Evolutionary conservation across 2,888 invertebrate genomes (phyloP).

Genomic region (Invenusta paracnida): DNA sequence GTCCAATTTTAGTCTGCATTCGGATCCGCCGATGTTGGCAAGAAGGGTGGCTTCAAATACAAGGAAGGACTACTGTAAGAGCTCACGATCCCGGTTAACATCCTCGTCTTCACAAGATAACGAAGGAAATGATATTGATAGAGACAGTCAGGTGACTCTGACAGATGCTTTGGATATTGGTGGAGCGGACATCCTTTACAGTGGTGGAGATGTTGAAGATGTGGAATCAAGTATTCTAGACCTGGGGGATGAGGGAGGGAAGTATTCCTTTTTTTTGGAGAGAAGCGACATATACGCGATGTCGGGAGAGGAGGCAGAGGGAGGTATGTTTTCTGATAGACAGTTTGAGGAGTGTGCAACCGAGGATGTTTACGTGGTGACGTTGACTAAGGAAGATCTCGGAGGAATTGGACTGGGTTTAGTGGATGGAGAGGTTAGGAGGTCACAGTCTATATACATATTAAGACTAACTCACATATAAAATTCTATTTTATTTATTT

Average conservation of each 20-base stretch:
- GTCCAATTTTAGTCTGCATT: neutral
- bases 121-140: neutral
- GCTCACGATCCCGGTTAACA: too few relatives aligned
- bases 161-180: neutral
- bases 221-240: neutral
- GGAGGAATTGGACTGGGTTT: neutral
- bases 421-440: neutral
- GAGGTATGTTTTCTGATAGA: neutral
- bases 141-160: neutral
- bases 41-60: neutral
- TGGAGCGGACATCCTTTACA: neutral
- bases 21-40: neutral
- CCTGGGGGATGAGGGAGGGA: neutral
- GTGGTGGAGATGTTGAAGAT: neutral
- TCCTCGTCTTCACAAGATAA: neutral
- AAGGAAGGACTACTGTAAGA: too few relatives aligned
- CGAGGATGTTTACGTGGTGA: neutral
- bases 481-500: neutral
- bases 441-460: neutral
- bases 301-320: neutral
- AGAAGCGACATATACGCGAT: too few relatives aligned
- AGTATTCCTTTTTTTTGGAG: neutral
- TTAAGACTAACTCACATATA: neutral
- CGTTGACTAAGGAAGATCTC: neutral
- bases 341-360: neutral